Conservation (phyloP, 1,140 invertebrate genomes). For the Lepeophtheirus salmonis region DNA sequence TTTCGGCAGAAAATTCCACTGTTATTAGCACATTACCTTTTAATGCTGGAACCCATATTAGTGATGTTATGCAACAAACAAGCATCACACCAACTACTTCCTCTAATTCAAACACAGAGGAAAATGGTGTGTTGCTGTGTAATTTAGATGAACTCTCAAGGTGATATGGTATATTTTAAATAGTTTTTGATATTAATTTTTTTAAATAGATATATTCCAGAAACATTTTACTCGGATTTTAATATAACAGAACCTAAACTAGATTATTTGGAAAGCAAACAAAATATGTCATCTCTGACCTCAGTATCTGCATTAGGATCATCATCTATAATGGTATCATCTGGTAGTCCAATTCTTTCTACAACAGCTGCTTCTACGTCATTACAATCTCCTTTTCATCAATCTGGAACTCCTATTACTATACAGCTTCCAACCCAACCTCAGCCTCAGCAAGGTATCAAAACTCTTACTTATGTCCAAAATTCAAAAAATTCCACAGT, state of each 20-base stretch:
- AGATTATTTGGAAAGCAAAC: conserved; percentile 1
- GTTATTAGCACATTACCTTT: too few species aligned
- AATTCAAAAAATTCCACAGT: neutral
- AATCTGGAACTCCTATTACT: neutral
- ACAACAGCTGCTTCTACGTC: neutral
- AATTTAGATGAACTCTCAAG: conserved; percentile 4
- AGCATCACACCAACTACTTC: too few species aligned
- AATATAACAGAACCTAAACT: neutral
- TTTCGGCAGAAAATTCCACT: too few species aligned
- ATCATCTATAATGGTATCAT: too few species aligned
- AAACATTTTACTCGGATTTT: conserved; percentile 4
- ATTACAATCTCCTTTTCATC: neutral
- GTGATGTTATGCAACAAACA: too few species aligned
- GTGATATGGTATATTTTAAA: neutral
- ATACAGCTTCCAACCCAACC: conserved; percentile 10
- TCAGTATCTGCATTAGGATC: too few species aligned
- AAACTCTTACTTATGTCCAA: conserved; percentile 7
- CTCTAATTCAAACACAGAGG: too few species aligned
- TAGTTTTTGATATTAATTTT: neutral
- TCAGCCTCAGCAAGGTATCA: conserved; percentile 3
- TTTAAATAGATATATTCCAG: conserved; percentile 3
- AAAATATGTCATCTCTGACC: too few species aligned
- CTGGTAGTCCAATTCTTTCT: neutral
- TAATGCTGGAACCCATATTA: too few species aligned
- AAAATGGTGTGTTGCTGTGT: neutral